These are phyloP conservation scores for Halisarca cf. caerulea DNA, from an alignment of 37 sponge, comb jelly and placozoan genomes.

Conservation along the genomic window DNA sequence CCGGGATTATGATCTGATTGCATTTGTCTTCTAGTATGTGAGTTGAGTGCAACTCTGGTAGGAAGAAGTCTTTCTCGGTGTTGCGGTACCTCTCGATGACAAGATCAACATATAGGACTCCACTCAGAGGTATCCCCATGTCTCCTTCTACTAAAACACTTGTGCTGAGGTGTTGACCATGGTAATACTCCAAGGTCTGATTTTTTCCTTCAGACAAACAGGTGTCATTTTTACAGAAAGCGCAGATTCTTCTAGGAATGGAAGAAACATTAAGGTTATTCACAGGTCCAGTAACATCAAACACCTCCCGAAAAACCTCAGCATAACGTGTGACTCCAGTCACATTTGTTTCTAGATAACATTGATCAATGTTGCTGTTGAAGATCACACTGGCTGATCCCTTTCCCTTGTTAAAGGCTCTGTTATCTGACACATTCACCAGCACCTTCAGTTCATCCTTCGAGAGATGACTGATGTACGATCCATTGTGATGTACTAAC, in stretches of 20 bases:
- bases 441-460: background rate
- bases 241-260: background rate
- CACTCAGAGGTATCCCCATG: background rate
- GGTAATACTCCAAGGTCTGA: background rate
- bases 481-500: background rate
- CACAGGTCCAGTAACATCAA: background rate
- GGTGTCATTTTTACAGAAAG: background rate
- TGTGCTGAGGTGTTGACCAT: background rate
- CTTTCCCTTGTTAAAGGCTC: background rate
- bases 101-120: background rate
- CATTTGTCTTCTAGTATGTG: background rate
- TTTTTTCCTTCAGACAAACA: too few species aligned
- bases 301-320: background rate
- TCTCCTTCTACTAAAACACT: background rate
- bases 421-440: background rate
- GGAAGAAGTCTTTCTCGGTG: background rate
- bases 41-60: background rate
- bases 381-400: background rate
- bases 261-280: background rate
- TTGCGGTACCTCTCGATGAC: background rate
- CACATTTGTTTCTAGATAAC: background rate
- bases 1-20: background rate
- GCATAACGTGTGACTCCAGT: background rate
- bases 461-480: background rate
- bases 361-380: constrained; percentile 7